Evolutionary conservation across 1,140 invertebrate species (phyloP), one percentile per base, ranked within the genome.

Genomic region (Ericerus pela): DNA sequence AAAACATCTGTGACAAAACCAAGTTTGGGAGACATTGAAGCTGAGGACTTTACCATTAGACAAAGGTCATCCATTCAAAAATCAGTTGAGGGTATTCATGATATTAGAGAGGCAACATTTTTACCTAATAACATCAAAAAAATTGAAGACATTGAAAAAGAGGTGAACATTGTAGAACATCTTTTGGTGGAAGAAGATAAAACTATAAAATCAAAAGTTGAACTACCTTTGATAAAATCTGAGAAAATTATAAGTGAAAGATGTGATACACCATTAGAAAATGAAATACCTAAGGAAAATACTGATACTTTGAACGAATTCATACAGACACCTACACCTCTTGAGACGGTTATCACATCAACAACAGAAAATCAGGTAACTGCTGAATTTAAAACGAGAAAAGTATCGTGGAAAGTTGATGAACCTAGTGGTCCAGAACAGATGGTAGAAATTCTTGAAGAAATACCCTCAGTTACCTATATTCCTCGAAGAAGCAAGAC

Each of bases 401-500:
- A n/a, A n/a, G n/a, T n/a, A n/a, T n/a, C n/a, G n/a, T n/a, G n/a
- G n/a, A n/a, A n/a, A n/a, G n/a, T n/a, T n/a, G n/a, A n/a, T n/a
- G n/a, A n/a, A n/a, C n/a, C n/a, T n/a, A n/a, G n/a, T n/a, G n/a
- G n/a, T n/a, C n/a, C n/a, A n/a, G n/a, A n/a, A n/a, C n/a, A 53
- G 20, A 16, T 24, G 8, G 28, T 16, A 36, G 53, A 54, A 22
- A 59, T n/a, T 11, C 28, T 16, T 16, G 51, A 53, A 11, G 56
- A 57, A 33, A 22, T 55, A 0, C 16, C 22, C 12, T 41, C 1
- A 3, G 37, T 65, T 8, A 64, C 58, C 20, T 62, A 64, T 38
- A 60, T 60, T 37, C 62, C 62, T 6, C 58, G 60, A 76, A 74
- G 61, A 68, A 75, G 60, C 73, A 76, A 37, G 73, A 82, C 78